A percentile compares a stretch with the other conserved stretches of the same genome.
Conservation (phyloP, 2,797 vertebrate genomes). For the Hipposideros larvatus region DNA sequence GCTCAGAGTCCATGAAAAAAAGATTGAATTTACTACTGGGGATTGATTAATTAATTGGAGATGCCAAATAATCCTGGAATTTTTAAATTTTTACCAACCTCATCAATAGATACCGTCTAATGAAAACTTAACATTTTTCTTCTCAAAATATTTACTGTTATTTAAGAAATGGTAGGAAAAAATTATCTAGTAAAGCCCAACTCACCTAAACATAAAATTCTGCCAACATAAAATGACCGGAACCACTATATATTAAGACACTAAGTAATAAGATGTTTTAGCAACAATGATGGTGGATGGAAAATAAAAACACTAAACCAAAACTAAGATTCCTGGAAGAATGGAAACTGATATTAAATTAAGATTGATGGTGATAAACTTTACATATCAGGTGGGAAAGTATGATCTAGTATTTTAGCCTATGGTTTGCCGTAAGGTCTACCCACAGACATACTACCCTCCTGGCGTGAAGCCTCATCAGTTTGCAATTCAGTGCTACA, state of each 20-base stretch:
- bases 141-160: background rate
- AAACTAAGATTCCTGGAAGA: background rate
- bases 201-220: background rate
- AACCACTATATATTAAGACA: background rate
- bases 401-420: background rate
- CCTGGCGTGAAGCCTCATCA: background rate
- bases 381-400: background rate
- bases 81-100: background rate
- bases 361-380: background rate
- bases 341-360: background rate
- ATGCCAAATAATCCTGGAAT: background rate
- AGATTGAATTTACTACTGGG: background rate
- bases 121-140: background rate
- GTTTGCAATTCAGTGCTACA: background rate
- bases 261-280: background rate
- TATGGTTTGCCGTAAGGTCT: background rate
- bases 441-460: background rate
- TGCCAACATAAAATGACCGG: background rate
- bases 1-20: background rate
- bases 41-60: background rate
- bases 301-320: conserved; percentile 17
- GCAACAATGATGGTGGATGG: background rate
- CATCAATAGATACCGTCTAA: background rate
- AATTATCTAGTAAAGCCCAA: background rate
- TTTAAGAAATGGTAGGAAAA: background rate